Evolutionary conservation across 2,888 invertebrate species (phyloP).

Genomic region (Caenorhabditis afra): DNA sequence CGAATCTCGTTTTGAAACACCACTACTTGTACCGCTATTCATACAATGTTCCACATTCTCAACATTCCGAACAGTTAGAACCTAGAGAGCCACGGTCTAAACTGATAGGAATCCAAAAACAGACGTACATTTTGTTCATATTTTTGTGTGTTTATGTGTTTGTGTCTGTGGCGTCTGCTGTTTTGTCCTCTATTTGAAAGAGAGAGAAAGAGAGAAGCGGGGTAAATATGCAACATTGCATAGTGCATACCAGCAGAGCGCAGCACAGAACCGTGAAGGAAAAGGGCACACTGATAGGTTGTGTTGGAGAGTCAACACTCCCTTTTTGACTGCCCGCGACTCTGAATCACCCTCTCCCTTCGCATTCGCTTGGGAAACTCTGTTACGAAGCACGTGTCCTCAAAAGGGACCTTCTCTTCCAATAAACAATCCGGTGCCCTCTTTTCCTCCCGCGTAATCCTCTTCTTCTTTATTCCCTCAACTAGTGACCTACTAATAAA

Average conservation of each 20-base stretch:
- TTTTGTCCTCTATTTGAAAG: constrained; percentile 34
- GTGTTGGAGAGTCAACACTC: constrained; percentile 31
- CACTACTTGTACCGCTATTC: too few species aligned
- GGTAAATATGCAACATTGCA: constrained; percentile 56
- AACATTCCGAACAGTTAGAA: neutral
- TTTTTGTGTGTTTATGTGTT: constrained; percentile 28
- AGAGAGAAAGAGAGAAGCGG: constrained; percentile 13
- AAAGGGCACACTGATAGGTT: constrained; percentile 44
- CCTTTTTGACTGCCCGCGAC: neutral
- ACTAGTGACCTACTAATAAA: constrained; percentile 24
- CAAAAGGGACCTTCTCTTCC: neutral
- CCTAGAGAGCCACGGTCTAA: neutral
- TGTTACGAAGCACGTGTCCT: too few species aligned
- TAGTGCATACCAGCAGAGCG: constrained; percentile 35
- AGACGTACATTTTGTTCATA: neutral
- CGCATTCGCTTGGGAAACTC: neutral
- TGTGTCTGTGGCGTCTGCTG: constrained; percentile 19
- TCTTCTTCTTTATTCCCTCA: constrained; percentile 8
- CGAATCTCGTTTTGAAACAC: too few species aligned
- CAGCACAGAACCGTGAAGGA: constrained; percentile 32
- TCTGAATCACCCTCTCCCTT: constrained; percentile 11
- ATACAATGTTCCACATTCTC: neutral
- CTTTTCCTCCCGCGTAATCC: constrained; percentile 19
- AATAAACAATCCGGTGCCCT: constrained; percentile 31
- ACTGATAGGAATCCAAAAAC: neutral